phyloP scores from a whole-genome alignment of 2,113 vertebrate genomes.

The Neodontobutis hainanensis region DNA sequence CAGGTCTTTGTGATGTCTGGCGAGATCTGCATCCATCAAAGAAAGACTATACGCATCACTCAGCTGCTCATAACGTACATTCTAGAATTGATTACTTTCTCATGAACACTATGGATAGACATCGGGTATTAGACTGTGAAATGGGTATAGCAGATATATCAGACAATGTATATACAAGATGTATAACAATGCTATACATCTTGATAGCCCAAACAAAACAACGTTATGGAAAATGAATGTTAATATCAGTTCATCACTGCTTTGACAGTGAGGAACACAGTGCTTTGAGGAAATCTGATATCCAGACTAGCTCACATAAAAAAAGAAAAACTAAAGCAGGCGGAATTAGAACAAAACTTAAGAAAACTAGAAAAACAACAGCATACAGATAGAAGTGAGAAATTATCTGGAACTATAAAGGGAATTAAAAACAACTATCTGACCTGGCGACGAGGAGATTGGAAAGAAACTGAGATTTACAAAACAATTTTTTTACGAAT shows the following conservation, averaged over 20 bases:
- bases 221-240: not conserved
- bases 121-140: not conserved
- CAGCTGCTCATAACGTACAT: not conserved
- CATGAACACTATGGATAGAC: not conserved
- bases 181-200: not conserved
- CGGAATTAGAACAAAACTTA: not conserved
- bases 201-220: not conserved
- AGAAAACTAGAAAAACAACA: not conserved
- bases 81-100: not conserved
- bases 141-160: not conserved
- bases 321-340: not conserved
- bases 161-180: not conserved
- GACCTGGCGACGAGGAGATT: not conserved
- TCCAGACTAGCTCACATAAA: not conserved
- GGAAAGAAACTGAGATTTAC: not conserved
- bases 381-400: not conserved
- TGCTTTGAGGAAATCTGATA: not conserved
- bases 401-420: not conserved
- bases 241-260: not conserved
- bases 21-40: not conserved
- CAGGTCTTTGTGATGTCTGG: not conserved
- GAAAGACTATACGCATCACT: not conserved
- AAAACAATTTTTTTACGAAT: constrained; percentile 6
- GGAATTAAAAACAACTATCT: not conserved
- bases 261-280: not conserved